Evolutionary conservation across 2,888 invertebrate species (phyloP).

Genomic region (Sarcophaga subvicina): DNA sequence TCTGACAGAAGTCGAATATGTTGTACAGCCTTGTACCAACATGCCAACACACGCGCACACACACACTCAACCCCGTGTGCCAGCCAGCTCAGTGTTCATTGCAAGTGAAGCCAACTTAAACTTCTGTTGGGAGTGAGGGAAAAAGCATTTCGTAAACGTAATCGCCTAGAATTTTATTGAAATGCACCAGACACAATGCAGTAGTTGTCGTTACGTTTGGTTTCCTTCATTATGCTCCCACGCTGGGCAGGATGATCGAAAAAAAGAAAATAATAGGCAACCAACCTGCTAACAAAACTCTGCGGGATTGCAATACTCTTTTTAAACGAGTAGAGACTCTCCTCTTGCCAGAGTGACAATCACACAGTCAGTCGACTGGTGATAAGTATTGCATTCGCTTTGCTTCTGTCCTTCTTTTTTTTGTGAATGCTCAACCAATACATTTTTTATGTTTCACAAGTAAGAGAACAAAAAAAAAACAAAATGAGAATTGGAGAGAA

Average conservation of each 20-base stretch:
- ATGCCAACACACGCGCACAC: constrained; percentile 18
- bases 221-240: constrained; percentile 50
- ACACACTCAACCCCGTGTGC: not conserved
- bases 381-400: constrained; percentile 57
- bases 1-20: constrained; percentile 71
- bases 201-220: constrained; percentile 37
- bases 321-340: not conserved
- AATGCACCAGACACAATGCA: constrained; percentile 61
- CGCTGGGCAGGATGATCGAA: constrained; percentile 52
- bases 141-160: constrained; percentile 37
- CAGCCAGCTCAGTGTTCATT: too few species aligned
- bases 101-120: constrained; percentile 24
- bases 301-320: constrained; percentile 48
- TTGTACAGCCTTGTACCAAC: constrained; percentile 60
- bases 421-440: constrained; percentile 22
- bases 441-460: constrained; percentile 33
- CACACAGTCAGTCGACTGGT: constrained; percentile 33
- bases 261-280: constrained; percentile 46
- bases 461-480: not conserved
- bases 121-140: not conserved
- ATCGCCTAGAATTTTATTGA: constrained; percentile 52
- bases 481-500: constrained; percentile 6
- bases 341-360: constrained; percentile 9
- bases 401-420: not conserved
- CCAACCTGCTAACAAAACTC: constrained; percentile 61